phyloP scores from a whole-genome alignment of 2,888 invertebrate species.

The Mythimna loreyi region DNA sequence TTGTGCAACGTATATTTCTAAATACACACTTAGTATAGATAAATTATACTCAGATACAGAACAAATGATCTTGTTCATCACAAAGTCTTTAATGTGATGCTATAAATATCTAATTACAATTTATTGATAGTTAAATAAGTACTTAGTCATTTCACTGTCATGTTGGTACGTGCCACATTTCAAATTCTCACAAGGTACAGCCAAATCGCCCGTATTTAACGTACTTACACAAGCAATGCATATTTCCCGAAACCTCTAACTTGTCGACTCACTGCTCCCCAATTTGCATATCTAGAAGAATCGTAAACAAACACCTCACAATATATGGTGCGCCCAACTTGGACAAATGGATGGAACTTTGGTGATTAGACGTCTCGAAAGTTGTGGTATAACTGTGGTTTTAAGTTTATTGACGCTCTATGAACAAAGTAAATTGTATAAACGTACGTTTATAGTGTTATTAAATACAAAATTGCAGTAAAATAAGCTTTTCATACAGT shows the following conservation, averaged over 20 bases:
- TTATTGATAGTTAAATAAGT: too few species aligned
- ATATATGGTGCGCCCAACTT: conserved; percentile 34
- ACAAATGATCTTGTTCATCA: too few species aligned
- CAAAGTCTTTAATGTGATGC: too few species aligned
- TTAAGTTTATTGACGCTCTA: not conserved
- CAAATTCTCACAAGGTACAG: not conserved
- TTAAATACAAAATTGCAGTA: not conserved
- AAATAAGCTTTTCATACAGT: too few species aligned
- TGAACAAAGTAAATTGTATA: conserved; percentile 3
- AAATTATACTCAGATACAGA: too few species aligned
- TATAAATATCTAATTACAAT: too few species aligned
- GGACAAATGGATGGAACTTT: conserved; percentile 36
- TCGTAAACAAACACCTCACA: conserved; percentile 40
- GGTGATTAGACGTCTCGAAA: conserved; percentile 30
- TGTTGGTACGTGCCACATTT: not conserved
- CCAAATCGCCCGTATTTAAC: conserved; percentile 24
- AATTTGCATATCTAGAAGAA: conserved; percentile 59
- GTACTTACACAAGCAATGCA: conserved; percentile 19
- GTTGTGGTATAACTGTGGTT: conserved; percentile 6
- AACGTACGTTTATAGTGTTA: not conserved
- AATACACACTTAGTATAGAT: too few species aligned
- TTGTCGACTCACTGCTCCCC: conserved; percentile 55
- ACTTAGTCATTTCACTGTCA: not conserved
- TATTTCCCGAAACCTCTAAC: conserved; percentile 56
- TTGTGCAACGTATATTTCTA: too few species aligned